phyloP scores from a whole-genome alignment of 2,797 vertebrate species.

The Rallus crepitans region DNA sequence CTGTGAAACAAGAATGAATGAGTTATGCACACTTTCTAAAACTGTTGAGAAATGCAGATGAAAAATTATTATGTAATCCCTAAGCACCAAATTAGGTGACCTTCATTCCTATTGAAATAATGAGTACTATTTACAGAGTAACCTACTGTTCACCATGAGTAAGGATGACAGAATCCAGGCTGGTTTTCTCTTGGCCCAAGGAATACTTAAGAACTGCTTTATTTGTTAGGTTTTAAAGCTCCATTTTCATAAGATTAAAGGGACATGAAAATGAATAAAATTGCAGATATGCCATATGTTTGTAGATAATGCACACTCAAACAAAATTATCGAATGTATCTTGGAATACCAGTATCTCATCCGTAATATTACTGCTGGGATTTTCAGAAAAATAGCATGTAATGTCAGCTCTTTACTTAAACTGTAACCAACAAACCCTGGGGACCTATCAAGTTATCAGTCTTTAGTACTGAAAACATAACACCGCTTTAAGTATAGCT shows the following conservation, averaged over 20 bases:
- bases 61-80: slow-evolving; percentile 13
- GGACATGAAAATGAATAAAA: slow-evolving; percentile 19
- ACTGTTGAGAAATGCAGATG: not conserved
- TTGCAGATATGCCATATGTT: not conserved
- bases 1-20: not conserved
- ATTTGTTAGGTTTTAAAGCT: slow-evolving; percentile 5
- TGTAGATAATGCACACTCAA: slow-evolving; percentile 14
- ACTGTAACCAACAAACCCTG: slow-evolving; percentile 68
- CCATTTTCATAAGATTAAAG: not conserved
- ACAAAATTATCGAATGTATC: not conserved
- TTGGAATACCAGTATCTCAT: slow-evolving; percentile 61
- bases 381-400: slow-evolving; percentile 70
- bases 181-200: not conserved
- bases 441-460: slow-evolving; percentile 80
- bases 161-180: slow-evolving; percentile 13
- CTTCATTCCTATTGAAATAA: slow-evolving; percentile 32
- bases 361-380: slow-evolving; percentile 52
- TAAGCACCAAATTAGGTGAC: not conserved
- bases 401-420: slow-evolving; percentile 73
- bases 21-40: not conserved
- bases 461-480: slow-evolving; percentile 77
- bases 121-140: not conserved
- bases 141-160: not conserved
- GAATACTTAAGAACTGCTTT: not conserved
- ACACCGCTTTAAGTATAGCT: slow-evolving; percentile 66